Percentiles rank a stretch among this genome's conserved stretches.
These are phyloP conservation scores for Calcarius lapponicus DNA, from an alignment of 2,797 vertebrate genomes.

Conservation along the genomic window DNA sequence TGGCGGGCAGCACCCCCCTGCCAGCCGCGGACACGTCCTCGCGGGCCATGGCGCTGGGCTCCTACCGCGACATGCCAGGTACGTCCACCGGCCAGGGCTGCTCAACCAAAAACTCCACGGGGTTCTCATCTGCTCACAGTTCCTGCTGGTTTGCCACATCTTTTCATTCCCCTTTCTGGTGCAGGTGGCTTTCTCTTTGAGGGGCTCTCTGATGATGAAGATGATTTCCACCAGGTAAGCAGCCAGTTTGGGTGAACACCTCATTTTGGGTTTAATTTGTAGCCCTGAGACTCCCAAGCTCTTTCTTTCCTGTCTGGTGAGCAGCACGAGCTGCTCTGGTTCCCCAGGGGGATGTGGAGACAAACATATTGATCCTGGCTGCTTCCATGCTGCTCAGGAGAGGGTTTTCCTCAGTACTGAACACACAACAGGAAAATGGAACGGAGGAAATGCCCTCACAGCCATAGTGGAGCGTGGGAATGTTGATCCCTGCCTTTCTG, in stretches of 20 bases:
- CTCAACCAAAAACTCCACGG: rapidly evolving
- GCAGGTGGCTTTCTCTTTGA: conserved; percentile 97
- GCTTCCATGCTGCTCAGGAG: neutral
- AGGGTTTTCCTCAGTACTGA: neutral
- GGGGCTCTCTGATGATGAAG: conserved; percentile 96
- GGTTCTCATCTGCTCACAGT: rapidly evolving
- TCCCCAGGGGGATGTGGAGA: neutral
- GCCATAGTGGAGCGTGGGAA: neutral
- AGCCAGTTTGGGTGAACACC: rapidly evolving
- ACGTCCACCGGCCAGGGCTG: neutral
- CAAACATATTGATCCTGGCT: neutral
- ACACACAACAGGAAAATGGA: neutral
- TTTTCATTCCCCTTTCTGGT: neutral
- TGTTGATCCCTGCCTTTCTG: neutral
- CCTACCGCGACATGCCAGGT: conserved; percentile 96
- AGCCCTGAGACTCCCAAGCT: neutral
- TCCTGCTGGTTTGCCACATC: neutral
- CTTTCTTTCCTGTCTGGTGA: neutral
- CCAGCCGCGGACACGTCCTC: conserved; percentile 84
- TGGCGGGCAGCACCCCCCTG: conserved; percentile 88
- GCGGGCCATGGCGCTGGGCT: conserved; percentile 84
- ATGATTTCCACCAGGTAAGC: conserved; percentile 92
- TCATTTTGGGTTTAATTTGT: neutral
- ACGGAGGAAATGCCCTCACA: rapidly evolving
- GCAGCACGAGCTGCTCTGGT: neutral